These are phyloP conservation scores for Ornithoptera alexandrae DNA, from an alignment of 2,888 invertebrate genomes.

Conservation along the genomic window DNA sequence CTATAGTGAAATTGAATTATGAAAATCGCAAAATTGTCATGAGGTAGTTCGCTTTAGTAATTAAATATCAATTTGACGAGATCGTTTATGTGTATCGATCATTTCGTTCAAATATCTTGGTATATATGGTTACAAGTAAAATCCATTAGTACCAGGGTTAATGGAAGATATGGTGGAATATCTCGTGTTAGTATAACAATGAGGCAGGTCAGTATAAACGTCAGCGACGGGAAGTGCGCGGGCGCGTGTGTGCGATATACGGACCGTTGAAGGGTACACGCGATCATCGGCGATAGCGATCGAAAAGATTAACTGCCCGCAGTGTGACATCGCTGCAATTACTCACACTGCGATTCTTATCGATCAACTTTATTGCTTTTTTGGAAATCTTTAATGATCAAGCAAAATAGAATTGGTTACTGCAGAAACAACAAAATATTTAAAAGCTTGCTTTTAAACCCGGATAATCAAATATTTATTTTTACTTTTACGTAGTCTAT, in stretches of 20 bases:
- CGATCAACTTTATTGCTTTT: constrained; percentile 53
- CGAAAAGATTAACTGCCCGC: constrained; percentile 69
- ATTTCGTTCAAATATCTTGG: constrained; percentile 54
- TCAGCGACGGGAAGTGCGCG: constrained; percentile 34
- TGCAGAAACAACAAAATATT: neutral
- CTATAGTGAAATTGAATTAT: constrained; percentile 27
- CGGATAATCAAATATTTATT: no score
- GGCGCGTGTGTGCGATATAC: constrained; percentile 42
- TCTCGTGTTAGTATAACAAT: constrained; percentile 49
- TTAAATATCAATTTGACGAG: constrained; percentile 38
- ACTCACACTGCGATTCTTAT: constrained; percentile 66
- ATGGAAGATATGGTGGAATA: constrained; percentile 37
- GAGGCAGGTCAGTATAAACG: constrained; percentile 46
- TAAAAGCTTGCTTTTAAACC: neutral
- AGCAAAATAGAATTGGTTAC: constrained; percentile 7
- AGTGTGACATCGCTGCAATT: constrained; percentile 71
- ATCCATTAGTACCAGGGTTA: constrained; percentile 59
- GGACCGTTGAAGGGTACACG: constrained; percentile 54
- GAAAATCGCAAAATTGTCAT: constrained; percentile 4
- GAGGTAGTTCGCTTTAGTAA: constrained; percentile 35
- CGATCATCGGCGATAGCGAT: constrained; percentile 72
- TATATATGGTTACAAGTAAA: constrained; percentile 59
- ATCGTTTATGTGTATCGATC: constrained; percentile 49
- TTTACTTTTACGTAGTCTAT: no score
- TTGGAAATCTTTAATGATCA: constrained; percentile 28